Conservation (phyloP, 1,140 invertebrate species). For the Zaprionus vittiger region DNA sequence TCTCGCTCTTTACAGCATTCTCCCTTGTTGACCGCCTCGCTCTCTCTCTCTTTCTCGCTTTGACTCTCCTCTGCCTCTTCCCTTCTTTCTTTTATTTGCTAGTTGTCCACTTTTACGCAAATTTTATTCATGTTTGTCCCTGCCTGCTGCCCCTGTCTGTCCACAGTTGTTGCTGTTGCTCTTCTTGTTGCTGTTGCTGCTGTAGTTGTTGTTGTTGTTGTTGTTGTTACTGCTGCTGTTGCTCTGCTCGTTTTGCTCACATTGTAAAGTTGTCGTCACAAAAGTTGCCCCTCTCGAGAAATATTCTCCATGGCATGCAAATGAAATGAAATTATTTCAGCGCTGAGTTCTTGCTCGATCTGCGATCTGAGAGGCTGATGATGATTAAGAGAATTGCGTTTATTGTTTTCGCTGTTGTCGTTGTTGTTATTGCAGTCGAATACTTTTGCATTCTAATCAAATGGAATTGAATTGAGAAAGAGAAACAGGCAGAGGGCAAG, state of each 20-base stretch:
- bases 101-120: slow-evolving; percentile 77
- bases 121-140: slow-evolving; percentile 77
- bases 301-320: slow-evolving; percentile 46
- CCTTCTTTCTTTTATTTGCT: slow-evolving; percentile 53
- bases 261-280: slow-evolving; percentile 60
- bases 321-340: slow-evolving; percentile 49
- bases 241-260: slow-evolving; percentile 42
- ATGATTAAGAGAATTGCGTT: slow-evolving; percentile 43
- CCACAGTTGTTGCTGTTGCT: slow-evolving; percentile 26
- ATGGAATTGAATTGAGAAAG: slow-evolving; percentile 1
- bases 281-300: slow-evolving; percentile 34
- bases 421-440: slow-evolving; percentile 18
- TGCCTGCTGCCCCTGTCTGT: slow-evolving; percentile 11
- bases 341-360: slow-evolving; percentile 44
- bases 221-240: background rate
- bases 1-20: background rate
- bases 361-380: slow-evolving; percentile 13
- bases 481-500: background rate
- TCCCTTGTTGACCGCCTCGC: background rate
- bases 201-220: slow-evolving; percentile 23
- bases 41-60: slow-evolving; percentile 10
- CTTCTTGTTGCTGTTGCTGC: background rate
- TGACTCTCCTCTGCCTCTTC: background rate
- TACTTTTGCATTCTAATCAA: slow-evolving; percentile 6
- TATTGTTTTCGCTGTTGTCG: background rate